A percentile compares a stretch with the other conserved stretches of the same genome.
phyloP scores from a whole-genome alignment of 2,113 vertebrate species.

The Melanocharis versteri region DNA sequence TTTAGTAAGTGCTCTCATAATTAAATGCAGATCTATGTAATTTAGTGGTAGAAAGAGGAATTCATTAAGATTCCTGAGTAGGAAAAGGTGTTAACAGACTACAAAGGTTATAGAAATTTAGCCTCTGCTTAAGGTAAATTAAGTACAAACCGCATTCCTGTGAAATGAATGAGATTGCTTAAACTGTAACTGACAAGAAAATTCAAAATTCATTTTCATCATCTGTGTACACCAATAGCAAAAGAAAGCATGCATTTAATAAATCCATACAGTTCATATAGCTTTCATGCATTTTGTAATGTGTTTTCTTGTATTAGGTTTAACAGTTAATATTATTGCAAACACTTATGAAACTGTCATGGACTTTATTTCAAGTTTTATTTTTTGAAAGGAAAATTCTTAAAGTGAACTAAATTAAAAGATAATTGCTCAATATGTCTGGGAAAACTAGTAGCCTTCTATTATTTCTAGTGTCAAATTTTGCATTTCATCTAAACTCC shows the following conservation, averaged over 20 bases:
- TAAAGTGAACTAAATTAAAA: neutral
- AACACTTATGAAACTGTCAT: neutral
- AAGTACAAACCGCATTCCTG: neutral
- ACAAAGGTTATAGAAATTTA: slow-evolving; percentile 16
- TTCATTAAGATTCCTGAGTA: slow-evolving; percentile 43
- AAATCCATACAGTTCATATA: neutral
- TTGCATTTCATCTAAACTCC: neutral
- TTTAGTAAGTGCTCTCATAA: slow-evolving; percentile 26
- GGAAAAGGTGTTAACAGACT: neutral
- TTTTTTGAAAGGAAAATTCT: neutral
- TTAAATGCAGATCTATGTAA: slow-evolving; percentile 43
- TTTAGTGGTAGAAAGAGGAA: slow-evolving; percentile 38
- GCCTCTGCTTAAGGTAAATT: neutral
- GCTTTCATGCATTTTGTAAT: neutral
- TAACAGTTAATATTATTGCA: neutral
- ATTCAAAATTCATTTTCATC: neutral
- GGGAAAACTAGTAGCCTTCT: neutral
- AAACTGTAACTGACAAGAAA: neutral
- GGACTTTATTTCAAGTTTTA: neutral
- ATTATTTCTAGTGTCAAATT: neutral
- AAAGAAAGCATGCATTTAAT: neutral
- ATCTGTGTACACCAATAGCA: neutral
- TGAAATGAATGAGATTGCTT: neutral
- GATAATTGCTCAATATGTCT: neutral
- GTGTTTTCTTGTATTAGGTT: neutral